These are phyloP conservation scores for Nixonia krombeini DNA, from an alignment of 1,140 invertebrate species.

Conservation along the genomic window DNA sequence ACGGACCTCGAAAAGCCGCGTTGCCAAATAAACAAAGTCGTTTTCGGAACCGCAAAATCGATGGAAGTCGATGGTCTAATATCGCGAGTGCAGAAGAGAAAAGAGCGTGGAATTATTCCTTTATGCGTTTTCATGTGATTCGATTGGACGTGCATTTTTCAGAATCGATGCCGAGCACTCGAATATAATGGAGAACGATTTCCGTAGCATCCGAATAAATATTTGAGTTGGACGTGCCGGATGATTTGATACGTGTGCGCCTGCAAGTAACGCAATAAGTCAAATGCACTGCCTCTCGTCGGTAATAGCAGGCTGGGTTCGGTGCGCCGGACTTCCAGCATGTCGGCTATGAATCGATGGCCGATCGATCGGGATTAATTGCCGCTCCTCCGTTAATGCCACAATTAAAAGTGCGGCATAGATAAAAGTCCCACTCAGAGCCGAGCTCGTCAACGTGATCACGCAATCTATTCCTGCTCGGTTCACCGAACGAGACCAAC, in stretches of 20 bases:
- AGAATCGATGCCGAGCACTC: not conserved
- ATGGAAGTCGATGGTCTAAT: too few species aligned
- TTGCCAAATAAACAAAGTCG: too few species aligned
- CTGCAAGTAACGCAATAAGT: conserved; percentile 24
- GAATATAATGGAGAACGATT: conserved; percentile 7
- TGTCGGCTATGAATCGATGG: conserved; percentile 46
- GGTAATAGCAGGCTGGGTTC: conserved; percentile 15
- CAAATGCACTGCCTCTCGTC: conserved; percentile 9
- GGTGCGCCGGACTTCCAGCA: conserved; percentile 4
- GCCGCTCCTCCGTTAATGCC: conserved; percentile 54
- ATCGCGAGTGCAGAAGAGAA: too few species aligned
- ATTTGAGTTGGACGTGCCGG: conserved; percentile 15
- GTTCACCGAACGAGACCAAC: conserved; percentile 27
- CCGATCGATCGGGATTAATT: conserved; percentile 60
- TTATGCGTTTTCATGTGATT: conserved; percentile 10
- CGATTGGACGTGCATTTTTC: conserved; percentile 15
- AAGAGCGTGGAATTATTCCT: too few species aligned
- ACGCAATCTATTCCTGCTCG: conserved; percentile 32
- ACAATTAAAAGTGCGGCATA: conserved; percentile 52
- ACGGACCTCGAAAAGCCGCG: too few species aligned
- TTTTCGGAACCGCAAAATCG: too few species aligned
- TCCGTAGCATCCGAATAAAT: conserved; percentile 18
- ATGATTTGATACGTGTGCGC: conserved; percentile 16
- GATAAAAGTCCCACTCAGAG: conserved; percentile 29
- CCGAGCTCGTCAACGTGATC: conserved; percentile 33